phyloP scores from a whole-genome alignment of 2,113 vertebrate genomes.

The Chaetura pelagica region DNA sequence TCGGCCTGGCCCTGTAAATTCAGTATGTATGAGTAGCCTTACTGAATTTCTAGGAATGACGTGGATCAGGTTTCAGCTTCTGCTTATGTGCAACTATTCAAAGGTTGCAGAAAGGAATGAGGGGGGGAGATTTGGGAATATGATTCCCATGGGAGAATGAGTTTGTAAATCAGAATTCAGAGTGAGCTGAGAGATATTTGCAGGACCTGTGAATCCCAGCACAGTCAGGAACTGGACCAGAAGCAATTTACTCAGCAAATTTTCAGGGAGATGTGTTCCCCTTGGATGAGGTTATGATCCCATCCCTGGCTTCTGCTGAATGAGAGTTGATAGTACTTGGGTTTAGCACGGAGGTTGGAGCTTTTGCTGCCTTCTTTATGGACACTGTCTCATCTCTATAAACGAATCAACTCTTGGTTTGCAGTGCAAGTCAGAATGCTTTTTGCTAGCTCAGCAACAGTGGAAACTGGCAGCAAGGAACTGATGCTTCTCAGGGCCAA shows the following conservation, averaged over 20 bases:
- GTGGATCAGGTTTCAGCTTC: conserved; percentile 24
- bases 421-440: background rate
- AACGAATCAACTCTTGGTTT: background rate
- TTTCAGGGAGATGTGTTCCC: background rate
- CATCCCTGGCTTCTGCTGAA: background rate
- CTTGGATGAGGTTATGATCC: background rate
- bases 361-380: background rate
- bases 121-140: background rate
- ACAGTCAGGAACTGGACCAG: background rate
- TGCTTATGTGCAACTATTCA: background rate
- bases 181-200: background rate
- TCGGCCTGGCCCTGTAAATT: background rate
- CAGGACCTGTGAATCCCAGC: background rate
- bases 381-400: background rate
- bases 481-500: background rate
- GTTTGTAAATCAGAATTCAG: background rate
- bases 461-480: background rate
- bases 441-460: background rate
- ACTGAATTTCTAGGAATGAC: background rate
- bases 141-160: conserved; percentile 19
- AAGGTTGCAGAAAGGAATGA: background rate
- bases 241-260: background rate
- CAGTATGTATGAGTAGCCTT: background rate
- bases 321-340: background rate
- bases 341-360: background rate